Percentiles rank a stretch among this genome's conserved stretches.
phyloP scores from a whole-genome alignment of 2,113 vertebrate genomes.

The Vireo altiloquus region DNA sequence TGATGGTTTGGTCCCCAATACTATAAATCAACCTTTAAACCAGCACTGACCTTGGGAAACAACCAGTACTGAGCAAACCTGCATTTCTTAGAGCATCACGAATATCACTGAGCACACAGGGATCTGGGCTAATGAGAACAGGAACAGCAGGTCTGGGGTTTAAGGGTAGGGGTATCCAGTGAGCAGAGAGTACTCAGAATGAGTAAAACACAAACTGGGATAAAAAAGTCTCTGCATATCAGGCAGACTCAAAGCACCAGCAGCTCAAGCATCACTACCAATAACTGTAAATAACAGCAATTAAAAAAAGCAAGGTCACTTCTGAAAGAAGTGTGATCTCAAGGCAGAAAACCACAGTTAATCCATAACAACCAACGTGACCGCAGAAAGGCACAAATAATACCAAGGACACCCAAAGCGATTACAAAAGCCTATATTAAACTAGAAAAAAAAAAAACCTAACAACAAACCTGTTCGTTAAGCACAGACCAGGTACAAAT shows the following conservation, averaged over 20 bases:
- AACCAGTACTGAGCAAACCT: neutral
- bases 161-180: neutral
- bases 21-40: neutral
- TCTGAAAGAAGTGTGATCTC: neutral
- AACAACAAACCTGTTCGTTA: neutral
- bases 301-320: neutral
- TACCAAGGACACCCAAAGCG: neutral
- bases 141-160: neutral
- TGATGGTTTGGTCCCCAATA: neutral
- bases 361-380: neutral
- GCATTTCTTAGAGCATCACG: neutral
- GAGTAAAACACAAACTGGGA: neutral
- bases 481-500: neutral
- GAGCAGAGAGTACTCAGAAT: neutral
- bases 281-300: neutral
- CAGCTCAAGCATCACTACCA: neutral
- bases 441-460: neutral
- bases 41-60: neutral
- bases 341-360: neutral
- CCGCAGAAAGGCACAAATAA: neutral
- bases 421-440: neutral
- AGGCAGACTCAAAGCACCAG: neutral
- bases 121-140: neutral
- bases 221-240: neutral
- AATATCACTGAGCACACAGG: rapidly evolving